Percentiles rank a stretch among this genome's conserved stretches.
These are phyloP conservation scores for Temnopleurus reevesii DNA, from an alignment of 53 echinoderm and acorn worm species.

Conservation along the genomic window DNA sequence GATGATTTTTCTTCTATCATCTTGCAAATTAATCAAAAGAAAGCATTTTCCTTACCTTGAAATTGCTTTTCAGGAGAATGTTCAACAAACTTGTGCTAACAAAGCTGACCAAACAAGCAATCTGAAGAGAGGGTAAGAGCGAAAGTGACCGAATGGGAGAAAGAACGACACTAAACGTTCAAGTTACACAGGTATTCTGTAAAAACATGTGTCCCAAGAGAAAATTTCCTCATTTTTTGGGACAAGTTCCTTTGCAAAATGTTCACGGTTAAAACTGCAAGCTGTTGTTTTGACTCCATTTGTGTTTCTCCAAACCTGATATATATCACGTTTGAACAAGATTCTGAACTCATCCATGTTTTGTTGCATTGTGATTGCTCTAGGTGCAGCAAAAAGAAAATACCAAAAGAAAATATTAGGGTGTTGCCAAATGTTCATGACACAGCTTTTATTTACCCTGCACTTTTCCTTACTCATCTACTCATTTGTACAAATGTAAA, in stretches of 20 bases:
- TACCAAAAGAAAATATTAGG: too few species aligned
- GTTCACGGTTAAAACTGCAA: background rate
- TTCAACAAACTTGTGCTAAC: conserved; percentile 19
- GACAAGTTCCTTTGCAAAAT: background rate
- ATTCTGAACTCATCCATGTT: background rate
- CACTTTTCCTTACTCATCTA: background rate
- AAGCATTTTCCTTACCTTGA: conserved; percentile 27
- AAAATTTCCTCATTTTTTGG: background rate
- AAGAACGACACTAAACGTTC: conserved; percentile 29
- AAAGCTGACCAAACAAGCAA: conserved; percentile 40
- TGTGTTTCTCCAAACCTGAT: conserved; percentile 6
- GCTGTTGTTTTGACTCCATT: conserved; percentile 13
- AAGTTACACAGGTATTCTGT: background rate
- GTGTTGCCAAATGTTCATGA: background rate
- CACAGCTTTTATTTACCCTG: conserved; percentile 17
- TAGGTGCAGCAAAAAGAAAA: conserved; percentile 7
- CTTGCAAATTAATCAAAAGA: conserved; percentile 32
- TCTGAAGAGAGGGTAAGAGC: background rate
- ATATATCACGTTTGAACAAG: conserved; percentile 30
- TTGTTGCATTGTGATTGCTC: background rate
- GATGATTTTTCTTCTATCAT: conserved; percentile 30
- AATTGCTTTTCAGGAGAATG: conserved; percentile 14
- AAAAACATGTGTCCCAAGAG: background rate
- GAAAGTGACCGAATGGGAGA: background rate
- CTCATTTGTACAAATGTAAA: background rate